These are phyloP conservation scores for Lithophane leautieri DNA, from an alignment of 2,888 invertebrate genomes.

Conservation along the genomic window DNA sequence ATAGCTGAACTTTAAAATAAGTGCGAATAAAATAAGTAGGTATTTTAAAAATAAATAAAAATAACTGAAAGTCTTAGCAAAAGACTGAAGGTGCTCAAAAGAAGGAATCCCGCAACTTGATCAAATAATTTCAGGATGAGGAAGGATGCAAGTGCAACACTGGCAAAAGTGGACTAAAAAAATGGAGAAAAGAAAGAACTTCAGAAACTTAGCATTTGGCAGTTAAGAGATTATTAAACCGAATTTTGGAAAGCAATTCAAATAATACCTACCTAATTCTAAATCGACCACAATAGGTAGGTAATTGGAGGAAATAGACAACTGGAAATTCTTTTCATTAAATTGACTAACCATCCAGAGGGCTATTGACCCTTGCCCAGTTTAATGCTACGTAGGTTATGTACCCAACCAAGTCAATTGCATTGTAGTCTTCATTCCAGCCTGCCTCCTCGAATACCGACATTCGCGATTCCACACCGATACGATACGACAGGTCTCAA, in stretches of 20 bases:
- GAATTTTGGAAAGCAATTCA: too few species aligned
- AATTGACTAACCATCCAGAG: background rate
- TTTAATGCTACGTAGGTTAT: background rate
- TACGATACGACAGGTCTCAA: slow-evolving; percentile 61
- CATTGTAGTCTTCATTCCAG: slow-evolving; percentile 16
- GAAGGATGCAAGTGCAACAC: too few species aligned
- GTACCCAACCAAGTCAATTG: background rate
- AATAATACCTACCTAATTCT: too few species aligned
- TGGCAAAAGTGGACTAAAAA: background rate
- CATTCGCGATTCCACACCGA: slow-evolving; percentile 42
- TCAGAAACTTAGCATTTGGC: background rate
- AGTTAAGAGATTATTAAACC: too few species aligned
- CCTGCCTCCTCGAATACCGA: slow-evolving; percentile 23
- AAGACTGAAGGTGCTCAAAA: background rate
- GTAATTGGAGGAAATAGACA: background rate
- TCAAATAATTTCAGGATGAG: background rate
- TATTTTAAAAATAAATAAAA: background rate
- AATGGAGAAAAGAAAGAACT: background rate
- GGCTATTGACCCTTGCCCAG: slow-evolving; percentile 5
- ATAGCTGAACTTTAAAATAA: background rate
- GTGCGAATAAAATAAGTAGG: background rate
- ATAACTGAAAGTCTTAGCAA: background rate
- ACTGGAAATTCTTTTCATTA: background rate
- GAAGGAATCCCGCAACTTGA: background rate
- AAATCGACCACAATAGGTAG: too few species aligned